Base-by-base conservation (phyloP, 2,888 invertebrate genomes). In the Melanophora roralis region DNA sequence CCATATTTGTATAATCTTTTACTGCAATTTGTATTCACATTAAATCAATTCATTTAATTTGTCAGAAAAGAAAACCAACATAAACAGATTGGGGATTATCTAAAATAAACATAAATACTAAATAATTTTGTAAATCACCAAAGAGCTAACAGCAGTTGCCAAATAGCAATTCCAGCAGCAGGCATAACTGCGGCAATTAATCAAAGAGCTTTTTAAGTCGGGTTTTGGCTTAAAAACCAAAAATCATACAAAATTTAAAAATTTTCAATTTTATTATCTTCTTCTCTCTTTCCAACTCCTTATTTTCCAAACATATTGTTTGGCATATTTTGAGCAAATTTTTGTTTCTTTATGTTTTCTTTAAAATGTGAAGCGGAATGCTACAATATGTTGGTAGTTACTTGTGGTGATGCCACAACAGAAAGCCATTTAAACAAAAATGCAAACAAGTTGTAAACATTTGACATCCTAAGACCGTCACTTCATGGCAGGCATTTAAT, bases 121-220 rank as follows among this genome's bases (percentile, higher is more conserved):
- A 14, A 68, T 36, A 57, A 57, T 57, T 38, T 68, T 67, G 19
- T 19, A 40, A 34, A 38, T 12, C 32, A 36, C 36, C 1, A 32
- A 16, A 38, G n/a, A 21, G 27, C 27, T 27, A 47, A 14, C n/a
- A 47, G 16, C 45, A 45, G 32, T 11, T 6, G 27, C 14, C 38
- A 59, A 57, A n/a, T 45, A 57, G 59, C 69, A 57, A 19, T 38
- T 36, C 1, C 16, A 47, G 23, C 23, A 49, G 23, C n/a, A 49
- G 16, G 19, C 23, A 74, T 74, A 65, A 74, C 49, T 59, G 65
- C 57, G 65, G 65, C 74, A 59, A 74, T 74, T 74, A 74, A 74
- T 74, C 74, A 67, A 59, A 67, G 49, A 73, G 65, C 32, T 57
- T 73, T 64, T 47, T 51, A 60, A 65, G n/a, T n/a, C n/a, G n/a